Conservation (phyloP, 2,113 vertebrate genomes). For the Dolichotis patagonum region DNA sequence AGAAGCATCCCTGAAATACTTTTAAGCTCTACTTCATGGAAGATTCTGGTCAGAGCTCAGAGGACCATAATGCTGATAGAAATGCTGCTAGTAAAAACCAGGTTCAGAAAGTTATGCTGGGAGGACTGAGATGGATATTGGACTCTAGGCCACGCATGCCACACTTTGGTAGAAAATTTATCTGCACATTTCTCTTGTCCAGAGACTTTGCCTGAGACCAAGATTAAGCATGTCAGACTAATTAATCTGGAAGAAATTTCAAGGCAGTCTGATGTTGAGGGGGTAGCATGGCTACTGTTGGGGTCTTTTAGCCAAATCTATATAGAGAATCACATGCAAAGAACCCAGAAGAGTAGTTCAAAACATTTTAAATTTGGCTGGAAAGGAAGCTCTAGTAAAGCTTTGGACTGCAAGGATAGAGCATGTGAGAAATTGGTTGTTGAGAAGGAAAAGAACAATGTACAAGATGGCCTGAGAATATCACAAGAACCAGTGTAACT, state of each 20-base stretch:
- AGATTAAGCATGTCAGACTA: background rate
- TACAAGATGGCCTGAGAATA: background rate
- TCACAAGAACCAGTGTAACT: background rate
- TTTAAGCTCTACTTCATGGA: background rate
- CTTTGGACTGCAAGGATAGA: background rate
- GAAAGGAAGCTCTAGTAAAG: background rate
- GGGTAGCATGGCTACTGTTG: background rate
- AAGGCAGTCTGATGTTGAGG: background rate
- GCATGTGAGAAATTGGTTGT: background rate
- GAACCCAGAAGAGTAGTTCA: background rate
- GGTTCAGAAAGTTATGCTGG: background rate
- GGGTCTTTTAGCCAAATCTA: background rate
- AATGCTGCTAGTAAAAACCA: background rate
- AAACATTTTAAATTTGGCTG: background rate
- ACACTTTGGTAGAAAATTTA: background rate
- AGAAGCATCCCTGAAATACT: background rate
- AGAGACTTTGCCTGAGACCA: background rate
- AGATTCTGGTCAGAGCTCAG: background rate
- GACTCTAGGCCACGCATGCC: background rate
- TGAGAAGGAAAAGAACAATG: background rate
- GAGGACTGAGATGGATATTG: background rate
- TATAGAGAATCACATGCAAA: background rate
- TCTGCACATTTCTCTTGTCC: background rate
- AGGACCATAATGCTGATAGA: background rate
- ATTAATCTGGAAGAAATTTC: background rate